These are phyloP conservation scores for Cremastinae sp. DNA, from an alignment of 2,888 invertebrate genomes.

Conservation along the genomic window DNA sequence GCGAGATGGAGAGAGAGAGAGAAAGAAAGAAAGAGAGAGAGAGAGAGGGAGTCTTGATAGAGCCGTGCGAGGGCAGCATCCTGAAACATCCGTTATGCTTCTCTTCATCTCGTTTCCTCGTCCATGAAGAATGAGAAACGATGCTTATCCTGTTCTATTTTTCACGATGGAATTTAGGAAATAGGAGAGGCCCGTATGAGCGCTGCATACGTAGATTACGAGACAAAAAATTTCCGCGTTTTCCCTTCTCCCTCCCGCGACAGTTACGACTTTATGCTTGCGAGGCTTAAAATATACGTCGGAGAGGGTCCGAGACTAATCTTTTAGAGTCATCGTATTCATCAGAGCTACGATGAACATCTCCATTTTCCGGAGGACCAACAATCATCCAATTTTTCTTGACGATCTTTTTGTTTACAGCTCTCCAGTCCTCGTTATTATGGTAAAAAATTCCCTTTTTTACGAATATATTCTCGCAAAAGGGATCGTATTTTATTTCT, in stretches of 20 bases:
- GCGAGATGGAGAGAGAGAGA: conserved; percentile 19
- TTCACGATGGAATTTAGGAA: conserved; percentile 51
- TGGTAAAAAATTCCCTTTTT: conserved; percentile 17
- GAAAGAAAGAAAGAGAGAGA: conserved; percentile 23
- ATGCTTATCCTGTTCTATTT: conserved; percentile 39
- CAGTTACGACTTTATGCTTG: no score
- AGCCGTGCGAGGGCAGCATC: conserved; percentile 41
- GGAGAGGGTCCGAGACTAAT: conserved; percentile 27
- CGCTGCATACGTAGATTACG: background rate
- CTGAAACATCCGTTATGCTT: conserved; percentile 54
- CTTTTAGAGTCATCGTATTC: conserved; percentile 43
- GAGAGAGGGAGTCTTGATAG: conserved; percentile 44
- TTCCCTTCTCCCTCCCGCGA: no score
- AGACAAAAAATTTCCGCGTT: background rate
- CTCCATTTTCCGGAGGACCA: conserved; percentile 23
- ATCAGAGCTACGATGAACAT: conserved; percentile 39
- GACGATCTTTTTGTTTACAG: conserved; percentile 13
- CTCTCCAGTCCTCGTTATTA: conserved; percentile 5
- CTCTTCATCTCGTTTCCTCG: conserved; percentile 38
- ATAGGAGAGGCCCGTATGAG: background rate
- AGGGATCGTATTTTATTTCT: conserved; percentile 27
- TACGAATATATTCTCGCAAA: background rate
- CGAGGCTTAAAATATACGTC: background rate
- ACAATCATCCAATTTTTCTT: conserved; percentile 27
- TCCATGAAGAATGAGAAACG: conserved; percentile 30